phyloP scores from a whole-genome alignment of 2,888 invertebrate genomes.

The Embidobia sp. region DNA sequence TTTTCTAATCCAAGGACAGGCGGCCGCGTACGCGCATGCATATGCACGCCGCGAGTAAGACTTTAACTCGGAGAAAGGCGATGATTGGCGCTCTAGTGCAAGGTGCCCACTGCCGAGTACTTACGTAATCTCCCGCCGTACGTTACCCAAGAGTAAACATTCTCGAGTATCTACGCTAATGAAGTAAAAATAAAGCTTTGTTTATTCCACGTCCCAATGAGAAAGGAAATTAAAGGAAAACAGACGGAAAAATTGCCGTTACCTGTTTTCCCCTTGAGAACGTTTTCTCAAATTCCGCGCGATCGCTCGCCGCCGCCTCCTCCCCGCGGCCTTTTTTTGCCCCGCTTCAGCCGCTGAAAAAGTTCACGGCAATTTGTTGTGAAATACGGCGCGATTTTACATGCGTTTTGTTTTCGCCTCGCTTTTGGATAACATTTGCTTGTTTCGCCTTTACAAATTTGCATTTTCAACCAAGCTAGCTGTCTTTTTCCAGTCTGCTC shows the following conservation, averaged over 20 bases:
- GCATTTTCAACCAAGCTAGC: too few relatives aligned
- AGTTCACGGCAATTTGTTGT: conserved; percentile 1
- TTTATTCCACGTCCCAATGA: conserved; percentile 57
- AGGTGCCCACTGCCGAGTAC: conserved; percentile 66
- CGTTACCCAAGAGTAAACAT: conserved; percentile 71
- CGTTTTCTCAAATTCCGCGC: conserved; percentile 50
- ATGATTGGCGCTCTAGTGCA: conserved; percentile 69
- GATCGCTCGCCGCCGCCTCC: conserved; percentile 11
- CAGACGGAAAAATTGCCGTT: conserved; percentile 51
- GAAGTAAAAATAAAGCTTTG: conserved; percentile 65
- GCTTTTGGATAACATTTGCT: too few relatives aligned
- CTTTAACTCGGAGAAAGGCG: conserved; percentile 71
- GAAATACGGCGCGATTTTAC: too few relatives aligned
- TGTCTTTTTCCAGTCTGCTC: too few relatives aligned
- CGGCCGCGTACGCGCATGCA: conserved; percentile 44
- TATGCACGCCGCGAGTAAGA: conserved; percentile 58
- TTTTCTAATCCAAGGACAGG: conserved; percentile 66
- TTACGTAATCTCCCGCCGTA: conserved; percentile 70
- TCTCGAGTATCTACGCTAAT: conserved; percentile 65
- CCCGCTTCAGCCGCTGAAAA: background rate
- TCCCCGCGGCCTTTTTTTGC: background rate
- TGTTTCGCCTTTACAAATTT: too few relatives aligned
- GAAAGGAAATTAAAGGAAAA: conserved; percentile 61
- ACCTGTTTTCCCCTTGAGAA: conserved; percentile 41
- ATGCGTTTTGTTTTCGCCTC: too few relatives aligned